Conservation (phyloP, 2,797 vertebrate species). For the Sebastes dallii region DNA sequence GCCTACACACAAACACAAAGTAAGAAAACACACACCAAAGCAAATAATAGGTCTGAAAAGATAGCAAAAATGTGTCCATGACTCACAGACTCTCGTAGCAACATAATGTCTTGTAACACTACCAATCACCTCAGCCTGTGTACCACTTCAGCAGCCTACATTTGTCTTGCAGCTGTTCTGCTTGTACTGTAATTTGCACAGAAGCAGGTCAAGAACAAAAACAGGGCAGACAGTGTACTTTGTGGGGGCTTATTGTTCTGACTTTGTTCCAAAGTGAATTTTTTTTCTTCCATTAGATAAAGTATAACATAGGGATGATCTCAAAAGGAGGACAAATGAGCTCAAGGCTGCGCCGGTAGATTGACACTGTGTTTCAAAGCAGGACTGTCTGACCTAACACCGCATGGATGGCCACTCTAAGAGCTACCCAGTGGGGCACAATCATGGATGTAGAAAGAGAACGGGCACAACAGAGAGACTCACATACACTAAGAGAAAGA, state of each 20-base stretch:
- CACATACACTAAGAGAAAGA: too few species aligned
- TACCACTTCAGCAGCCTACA: constrained; percentile 7
- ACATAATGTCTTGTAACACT: neutral
- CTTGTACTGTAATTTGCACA: neutral
- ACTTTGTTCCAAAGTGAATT: neutral
- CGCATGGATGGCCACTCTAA: neutral
- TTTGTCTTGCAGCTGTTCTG: constrained; percentile 14
- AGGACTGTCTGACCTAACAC: too few species aligned
- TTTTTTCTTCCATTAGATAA: too few species aligned
- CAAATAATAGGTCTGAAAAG: neutral
- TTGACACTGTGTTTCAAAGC: too few species aligned
- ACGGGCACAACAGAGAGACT: too few species aligned
- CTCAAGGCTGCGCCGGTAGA: too few species aligned
- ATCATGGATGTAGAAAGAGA: too few species aligned
- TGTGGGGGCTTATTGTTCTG: neutral
- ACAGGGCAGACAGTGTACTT: neutral
- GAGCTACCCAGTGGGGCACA: neutral
- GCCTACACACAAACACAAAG: constrained; percentile 74
- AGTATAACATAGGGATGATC: too few species aligned
- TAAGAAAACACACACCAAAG: neutral
- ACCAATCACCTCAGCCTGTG: neutral
- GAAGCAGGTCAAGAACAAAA: constrained; percentile 34
- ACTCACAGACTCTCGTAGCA: neutral
- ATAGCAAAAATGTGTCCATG: neutral
- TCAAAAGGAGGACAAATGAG: too few species aligned